Conservation (phyloP, 1,140 invertebrate genomes). For the Drosophila nasuta region DNA sequence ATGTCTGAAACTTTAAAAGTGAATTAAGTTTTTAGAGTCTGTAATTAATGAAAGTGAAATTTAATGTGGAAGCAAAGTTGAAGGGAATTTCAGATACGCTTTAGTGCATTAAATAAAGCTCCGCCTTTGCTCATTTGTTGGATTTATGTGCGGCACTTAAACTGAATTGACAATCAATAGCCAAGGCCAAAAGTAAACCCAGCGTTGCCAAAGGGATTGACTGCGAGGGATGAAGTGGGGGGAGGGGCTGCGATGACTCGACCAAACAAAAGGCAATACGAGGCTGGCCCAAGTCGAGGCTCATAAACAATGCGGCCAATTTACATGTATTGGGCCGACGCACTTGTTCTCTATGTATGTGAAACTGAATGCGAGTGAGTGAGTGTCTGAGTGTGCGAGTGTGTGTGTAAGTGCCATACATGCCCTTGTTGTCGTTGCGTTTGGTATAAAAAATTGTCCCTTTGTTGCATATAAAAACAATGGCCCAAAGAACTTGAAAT, state of each 20-base stretch:
- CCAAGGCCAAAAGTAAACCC: conserved; percentile 47
- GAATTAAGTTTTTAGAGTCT: neutral
- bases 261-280: conserved; percentile 57
- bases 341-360: conserved; percentile 39
- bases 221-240: neutral
- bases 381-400: conserved; percentile 8
- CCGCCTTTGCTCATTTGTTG: conserved; percentile 65
- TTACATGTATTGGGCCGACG: conserved; percentile 72
- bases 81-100: conserved; percentile 49
- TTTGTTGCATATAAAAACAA: conserved; percentile 83
- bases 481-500: conserved; percentile 80
- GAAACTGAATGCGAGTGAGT: conserved; percentile 17
- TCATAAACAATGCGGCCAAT: conserved; percentile 81
- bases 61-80: conserved; percentile 28
- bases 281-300: conserved; percentile 37
- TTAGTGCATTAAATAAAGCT: conserved; percentile 57
- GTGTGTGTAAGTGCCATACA: conserved; percentile 40
- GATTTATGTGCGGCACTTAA: conserved; percentile 77
- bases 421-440: conserved; percentile 67
- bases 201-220: conserved; percentile 4
- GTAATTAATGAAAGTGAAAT: conserved; percentile 7
- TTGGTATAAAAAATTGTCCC: conserved; percentile 77
- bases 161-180: conserved; percentile 80
- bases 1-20: neutral
- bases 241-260: neutral